Evolutionary conservation across 2,113 vertebrate species (phyloP).

Genomic region (Tiliqua scincoides): DNA sequence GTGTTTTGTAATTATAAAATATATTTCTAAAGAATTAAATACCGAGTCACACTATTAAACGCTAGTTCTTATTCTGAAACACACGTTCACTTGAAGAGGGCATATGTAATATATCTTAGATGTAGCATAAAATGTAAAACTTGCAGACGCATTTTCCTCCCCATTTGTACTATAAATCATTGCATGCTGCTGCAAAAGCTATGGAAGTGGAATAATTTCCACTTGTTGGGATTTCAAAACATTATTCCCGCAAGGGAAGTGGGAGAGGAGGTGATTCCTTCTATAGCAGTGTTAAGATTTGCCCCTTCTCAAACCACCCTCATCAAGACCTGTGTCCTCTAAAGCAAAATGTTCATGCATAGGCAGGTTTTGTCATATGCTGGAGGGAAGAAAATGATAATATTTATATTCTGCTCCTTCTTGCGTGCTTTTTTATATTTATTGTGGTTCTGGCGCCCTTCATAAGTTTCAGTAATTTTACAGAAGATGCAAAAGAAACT

Average conservation of each 20-base stretch:
- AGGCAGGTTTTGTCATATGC: not conserved
- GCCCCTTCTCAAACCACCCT: not conserved
- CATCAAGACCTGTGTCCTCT: not conserved
- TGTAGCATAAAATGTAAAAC: conserved; percentile 54
- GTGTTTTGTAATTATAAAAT: conserved; percentile 18
- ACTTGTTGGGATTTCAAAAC: not conserved
- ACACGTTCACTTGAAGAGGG: conserved; percentile 39
- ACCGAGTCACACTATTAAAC: conserved; percentile 23
- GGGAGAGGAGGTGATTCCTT: conserved; percentile 21
- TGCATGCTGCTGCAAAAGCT: not conserved
- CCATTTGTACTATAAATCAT: conserved; percentile 47
- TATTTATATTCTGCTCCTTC: not conserved
- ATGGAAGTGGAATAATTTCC: not conserved
- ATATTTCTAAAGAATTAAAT: conserved; percentile 28
- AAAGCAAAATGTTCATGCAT: not conserved
- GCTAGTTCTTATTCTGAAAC: conserved; percentile 42
- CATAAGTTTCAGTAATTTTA: not conserved
- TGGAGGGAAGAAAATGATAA: not conserved
- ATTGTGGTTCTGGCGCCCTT: not conserved
- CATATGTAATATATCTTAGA: conserved; percentile 60
- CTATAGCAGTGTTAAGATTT: conserved; percentile 59
- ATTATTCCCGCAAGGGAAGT: conserved; percentile 9
- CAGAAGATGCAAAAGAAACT: not conserved
- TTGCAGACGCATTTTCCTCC: conserved; percentile 52
- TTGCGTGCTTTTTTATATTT: not conserved